These are phyloP conservation scores for Radopholus similis DNA, from an alignment of 1,140 invertebrate species.

Conservation along the genomic window DNA sequence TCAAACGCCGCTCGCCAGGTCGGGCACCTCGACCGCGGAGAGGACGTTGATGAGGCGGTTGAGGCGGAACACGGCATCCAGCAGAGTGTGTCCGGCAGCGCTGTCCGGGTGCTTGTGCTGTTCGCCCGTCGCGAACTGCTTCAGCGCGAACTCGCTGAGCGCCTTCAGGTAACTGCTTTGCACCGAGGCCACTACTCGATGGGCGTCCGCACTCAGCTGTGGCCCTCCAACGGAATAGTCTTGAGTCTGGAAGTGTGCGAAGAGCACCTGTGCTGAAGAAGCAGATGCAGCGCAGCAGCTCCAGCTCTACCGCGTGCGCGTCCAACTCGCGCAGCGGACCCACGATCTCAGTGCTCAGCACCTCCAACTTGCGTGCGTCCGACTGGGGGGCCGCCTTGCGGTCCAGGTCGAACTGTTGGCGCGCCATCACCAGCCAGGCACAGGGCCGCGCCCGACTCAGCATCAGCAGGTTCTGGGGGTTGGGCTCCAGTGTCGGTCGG, in stretches of 20 bases:
- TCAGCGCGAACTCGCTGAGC: conserved; percentile 4
- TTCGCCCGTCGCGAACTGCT: too few relatives aligned
- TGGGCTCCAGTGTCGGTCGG: too few relatives aligned
- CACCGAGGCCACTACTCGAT: not conserved
- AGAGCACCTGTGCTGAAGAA: conserved; percentile 12
- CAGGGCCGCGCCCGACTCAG: conserved; percentile 4
- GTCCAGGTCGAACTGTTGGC: not conserved
- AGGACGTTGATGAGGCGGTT: not conserved
- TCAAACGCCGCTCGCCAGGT: too few relatives aligned
- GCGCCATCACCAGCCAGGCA: conserved; percentile 8
- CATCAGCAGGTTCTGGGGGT: conserved; percentile 1
- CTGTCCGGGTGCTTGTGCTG: too few relatives aligned
- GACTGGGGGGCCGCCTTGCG: not conserved
- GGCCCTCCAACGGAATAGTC: not conserved
- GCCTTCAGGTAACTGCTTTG: not conserved
- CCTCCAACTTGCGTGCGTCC: not conserved
- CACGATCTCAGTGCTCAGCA: conserved; percentile 11
- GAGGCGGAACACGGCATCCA: not conserved
- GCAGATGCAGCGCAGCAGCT: not conserved
- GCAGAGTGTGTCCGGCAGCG: not conserved
- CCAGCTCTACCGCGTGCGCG: not conserved
- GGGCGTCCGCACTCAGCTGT: not conserved
- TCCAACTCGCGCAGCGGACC: conserved; percentile 6
- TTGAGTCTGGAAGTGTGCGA: too few relatives aligned
- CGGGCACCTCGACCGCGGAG: not conserved